A percentile compares a stretch with the other conserved stretches of the same genome.
phyloP scores from a whole-genome alignment of 2,888 invertebrate species.

The Labia minor region DNA sequence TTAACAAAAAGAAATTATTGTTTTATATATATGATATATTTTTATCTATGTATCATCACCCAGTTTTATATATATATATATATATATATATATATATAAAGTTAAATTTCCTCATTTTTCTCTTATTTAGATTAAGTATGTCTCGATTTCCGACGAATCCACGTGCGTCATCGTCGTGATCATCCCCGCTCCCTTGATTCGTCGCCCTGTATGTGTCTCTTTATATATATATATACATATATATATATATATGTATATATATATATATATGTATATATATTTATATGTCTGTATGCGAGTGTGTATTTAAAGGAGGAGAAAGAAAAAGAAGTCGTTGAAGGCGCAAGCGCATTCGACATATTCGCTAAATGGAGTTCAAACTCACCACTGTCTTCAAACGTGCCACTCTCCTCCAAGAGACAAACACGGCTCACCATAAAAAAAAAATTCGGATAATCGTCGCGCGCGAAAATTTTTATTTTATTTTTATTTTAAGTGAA shows the following conservation, averaged over 20 bases:
- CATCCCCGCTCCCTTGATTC: not conserved
- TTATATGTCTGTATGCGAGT: no score
- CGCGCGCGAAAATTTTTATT: not conserved
- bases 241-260: no score
- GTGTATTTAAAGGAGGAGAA: not conserved
- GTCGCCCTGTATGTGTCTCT: not conserved
- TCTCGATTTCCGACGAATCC: not conserved
- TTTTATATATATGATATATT: no score
- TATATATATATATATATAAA: no score
- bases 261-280: not conserved
- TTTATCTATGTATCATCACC: no score
- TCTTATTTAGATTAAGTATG: no score
- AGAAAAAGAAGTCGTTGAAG: not conserved
- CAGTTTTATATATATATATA: no score
- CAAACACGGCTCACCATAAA: not conserved
- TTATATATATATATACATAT: no score
- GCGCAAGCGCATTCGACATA: not conserved
- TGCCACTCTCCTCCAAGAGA: not conserved
- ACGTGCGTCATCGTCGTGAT: not conserved
- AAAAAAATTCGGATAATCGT: not conserved
- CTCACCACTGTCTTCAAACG: not conserved
- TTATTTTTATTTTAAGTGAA: not conserved
- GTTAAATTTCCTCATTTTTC: slow-evolving; percentile 36
- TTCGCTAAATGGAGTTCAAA: slow-evolving; percentile 1
- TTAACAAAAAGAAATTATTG: no score